Evolutionary conservation across 2,888 invertebrate genomes (phyloP), one percentile per base, ranked within the genome.

Genomic region (Resseliella maxima): DNA sequence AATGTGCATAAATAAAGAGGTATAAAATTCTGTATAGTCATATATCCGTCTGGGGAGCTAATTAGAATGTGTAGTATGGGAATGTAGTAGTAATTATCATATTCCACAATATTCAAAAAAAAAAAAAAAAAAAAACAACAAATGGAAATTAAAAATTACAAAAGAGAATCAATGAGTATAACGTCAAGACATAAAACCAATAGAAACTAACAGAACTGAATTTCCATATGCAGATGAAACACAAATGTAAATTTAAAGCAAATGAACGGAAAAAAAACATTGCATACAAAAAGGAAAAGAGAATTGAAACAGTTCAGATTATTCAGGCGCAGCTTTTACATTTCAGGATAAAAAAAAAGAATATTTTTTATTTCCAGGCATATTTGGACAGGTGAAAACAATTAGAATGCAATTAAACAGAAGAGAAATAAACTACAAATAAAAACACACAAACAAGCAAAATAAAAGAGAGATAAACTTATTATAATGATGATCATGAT

Each of bases 361-460:
- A 59, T 24, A 2, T 59, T n/a, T 24, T 6, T 24, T 6, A 59
- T 6, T 15, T 18, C 59, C 50, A 21, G 5, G 50, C 50, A 24
- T 10, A 59, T 59, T 59, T 59, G 24, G 24, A 24, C 59, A 59
- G 59, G n/a, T 59, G n/a, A 59, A n/a, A n/a, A 59, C 59, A 59
- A 59, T 59, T 59, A 59, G 59, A 59, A 59, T 24, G 59, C 59
- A 59, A 59, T 59, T 59, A 50, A 50, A n/a, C n/a, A 59, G 5
- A 59, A 59, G 1, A 59, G 2, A 59, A n/a, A 1, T 3, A 10
- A 24, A 59, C 24, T n/a, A 24, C 1, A 24, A 59, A n/a, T 2
- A 59, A 59, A 59, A 10, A 59, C 24, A 24, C 15, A 59, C 5
- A 59, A 59, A n/a, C n/a, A 24, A 50, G 21, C 59, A 59, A 59